Base-by-base conservation (phyloP, 2,888 invertebrate genomes). In the Chaetogeoica ovagalla region DNA sequence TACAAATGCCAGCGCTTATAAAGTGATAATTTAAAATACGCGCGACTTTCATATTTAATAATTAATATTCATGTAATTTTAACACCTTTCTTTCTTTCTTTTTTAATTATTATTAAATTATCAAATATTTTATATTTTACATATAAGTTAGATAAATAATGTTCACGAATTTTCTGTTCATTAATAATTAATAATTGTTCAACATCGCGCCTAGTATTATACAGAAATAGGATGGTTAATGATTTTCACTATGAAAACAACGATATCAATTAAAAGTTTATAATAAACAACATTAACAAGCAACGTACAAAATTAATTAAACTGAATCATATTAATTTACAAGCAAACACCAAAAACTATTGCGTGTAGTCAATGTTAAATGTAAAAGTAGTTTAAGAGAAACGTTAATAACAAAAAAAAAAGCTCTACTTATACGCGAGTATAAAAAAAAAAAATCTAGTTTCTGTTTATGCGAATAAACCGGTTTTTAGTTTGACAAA, bases 311-410 rank as follows among this genome's bases (percentile, higher is more conserved):
- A 52, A 48, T 37, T 21, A 17, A 55, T 52, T 57, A 19, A 55
- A 55, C 55, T 57, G 6, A 75, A 75, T 66, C 17, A 43, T 21
- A 39, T 43, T 66, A 19, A 65, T 43, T 9, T 4, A 74, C 57
- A 57, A 8, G 21, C 11, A 19, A 39, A 37, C 63, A 73, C 19
- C 39, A 55, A 30, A 30, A 30, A 57, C 30, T 37, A 8, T 13
- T 15, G 48, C 11, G 48, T 13, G 48, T 48, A 48, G 48, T 48
- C 11, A 48, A 48, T 13, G 55, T 63, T 55, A 21, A 73, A 73
- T n/a, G 65, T 65, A 74, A 74, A 74, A 74, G 74, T 57, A 11
- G 55, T 65, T 57, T 75, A 23, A 37, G 9, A 43, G 43, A 73
- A 66, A 57, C 57, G 57, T 23, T 55, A n/a, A 37, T 8, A 5